These are phyloP conservation scores for Malurus elegans DNA, from an alignment of 2,113 vertebrate genomes.

Conservation along the genomic window DNA sequence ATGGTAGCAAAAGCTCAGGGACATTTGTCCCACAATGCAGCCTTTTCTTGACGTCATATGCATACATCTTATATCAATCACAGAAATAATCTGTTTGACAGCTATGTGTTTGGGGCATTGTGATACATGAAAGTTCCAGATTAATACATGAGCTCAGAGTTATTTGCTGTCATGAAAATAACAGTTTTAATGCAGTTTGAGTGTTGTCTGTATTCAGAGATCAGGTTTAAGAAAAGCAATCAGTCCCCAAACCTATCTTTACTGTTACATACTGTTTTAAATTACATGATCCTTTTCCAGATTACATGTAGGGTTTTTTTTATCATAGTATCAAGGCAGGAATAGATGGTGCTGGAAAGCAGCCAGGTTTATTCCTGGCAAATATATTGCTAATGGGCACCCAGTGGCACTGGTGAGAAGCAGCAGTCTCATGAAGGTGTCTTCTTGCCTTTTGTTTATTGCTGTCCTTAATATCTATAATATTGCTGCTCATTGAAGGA, in stretches of 20 bases:
- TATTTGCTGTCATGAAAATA: constrained; percentile 42
- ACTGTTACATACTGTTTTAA: not conserved
- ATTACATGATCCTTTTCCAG: not conserved
- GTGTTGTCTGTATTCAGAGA: not conserved
- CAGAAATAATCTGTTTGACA: constrained; percentile 65
- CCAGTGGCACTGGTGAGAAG: not conserved
- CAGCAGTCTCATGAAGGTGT: not conserved
- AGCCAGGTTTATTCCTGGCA: not conserved
- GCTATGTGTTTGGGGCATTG: constrained; percentile 34
- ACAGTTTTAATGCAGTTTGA: constrained; percentile 20
- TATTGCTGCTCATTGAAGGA: not conserved
- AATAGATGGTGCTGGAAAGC: not conserved
- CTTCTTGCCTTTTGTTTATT: not conserved
- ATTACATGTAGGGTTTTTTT: not conserved
- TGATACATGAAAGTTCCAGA: constrained; percentile 37
- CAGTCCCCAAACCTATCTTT: not conserved
- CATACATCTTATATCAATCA: constrained; percentile 48
- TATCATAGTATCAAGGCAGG: not conserved
- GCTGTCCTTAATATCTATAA: not conserved
- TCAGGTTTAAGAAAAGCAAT: not conserved
- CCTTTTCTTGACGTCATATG: constrained; percentile 35
- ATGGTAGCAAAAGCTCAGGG: constrained; percentile 13
- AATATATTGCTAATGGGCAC: not conserved
- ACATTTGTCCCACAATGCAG: constrained; percentile 38
- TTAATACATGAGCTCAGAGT: constrained; percentile 29